Conservation (phyloP, 2,113 vertebrate genomes). For the Poeciliopsis turrubarensis region DNA sequence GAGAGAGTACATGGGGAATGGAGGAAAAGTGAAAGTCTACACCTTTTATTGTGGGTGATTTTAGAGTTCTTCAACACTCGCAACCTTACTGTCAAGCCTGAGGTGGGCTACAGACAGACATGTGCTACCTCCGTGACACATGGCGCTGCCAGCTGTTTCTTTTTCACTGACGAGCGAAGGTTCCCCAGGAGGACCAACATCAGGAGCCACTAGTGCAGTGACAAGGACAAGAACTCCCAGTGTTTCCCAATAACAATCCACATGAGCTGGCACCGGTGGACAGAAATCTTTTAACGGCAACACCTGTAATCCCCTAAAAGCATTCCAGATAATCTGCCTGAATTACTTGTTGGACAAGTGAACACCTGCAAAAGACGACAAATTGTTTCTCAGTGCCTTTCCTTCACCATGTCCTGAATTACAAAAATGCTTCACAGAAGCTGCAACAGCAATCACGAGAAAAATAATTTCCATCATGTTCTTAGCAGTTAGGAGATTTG, state of each 20-base stretch:
- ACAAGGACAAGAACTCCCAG: slow-evolving; percentile 8
- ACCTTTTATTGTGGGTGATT: neutral
- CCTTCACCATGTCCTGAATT: neutral
- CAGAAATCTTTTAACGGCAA: neutral
- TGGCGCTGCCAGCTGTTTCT: slow-evolving; percentile 19
- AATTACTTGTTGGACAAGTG: neutral
- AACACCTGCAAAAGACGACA: neutral
- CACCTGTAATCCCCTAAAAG: slow-evolving; percentile 4
- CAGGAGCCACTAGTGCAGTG: slow-evolving; percentile 4
- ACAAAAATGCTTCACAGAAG: neutral
- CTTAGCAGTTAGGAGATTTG: neutral
- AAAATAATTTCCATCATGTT: neutral
- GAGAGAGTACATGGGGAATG: neutral
- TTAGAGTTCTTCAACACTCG: neutral
- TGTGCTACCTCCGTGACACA: slow-evolving; percentile 16
- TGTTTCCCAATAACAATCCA: neutral
- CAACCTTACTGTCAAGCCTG: neutral
- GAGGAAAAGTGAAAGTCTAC: neutral
- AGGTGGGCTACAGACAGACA: slow-evolving; percentile 8
- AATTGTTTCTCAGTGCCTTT: neutral
- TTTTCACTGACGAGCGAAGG: slow-evolving; percentile 12
- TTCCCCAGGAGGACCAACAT: slow-evolving; percentile 9
- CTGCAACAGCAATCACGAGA: neutral
- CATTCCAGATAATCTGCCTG: neutral
- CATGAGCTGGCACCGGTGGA: too few relatives aligned